These are phyloP conservation scores for Metaphire vulgaris DNA, from an alignment of 1,140 invertebrate genomes.

Conservation along the genomic window DNA sequence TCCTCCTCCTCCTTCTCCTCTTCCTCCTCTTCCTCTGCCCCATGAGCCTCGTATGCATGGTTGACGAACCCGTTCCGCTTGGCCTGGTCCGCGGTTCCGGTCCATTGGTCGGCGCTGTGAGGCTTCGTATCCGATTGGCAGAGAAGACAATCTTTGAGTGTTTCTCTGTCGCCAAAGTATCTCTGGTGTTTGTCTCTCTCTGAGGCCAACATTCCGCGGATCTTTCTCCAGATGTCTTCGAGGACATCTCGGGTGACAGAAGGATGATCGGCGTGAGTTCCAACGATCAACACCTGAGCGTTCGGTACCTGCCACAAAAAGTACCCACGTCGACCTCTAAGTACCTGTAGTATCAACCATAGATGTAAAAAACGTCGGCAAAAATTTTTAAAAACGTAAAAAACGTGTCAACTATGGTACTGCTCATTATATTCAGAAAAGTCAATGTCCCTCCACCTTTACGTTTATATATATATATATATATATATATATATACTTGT, in stretches of 20 bases:
- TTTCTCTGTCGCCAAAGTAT: conserved; percentile 16
- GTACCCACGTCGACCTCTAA: no score
- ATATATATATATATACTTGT: no score
- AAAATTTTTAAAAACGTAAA: no score
- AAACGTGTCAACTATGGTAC: no score
- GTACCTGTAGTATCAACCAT: no score
- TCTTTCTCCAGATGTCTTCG: conserved; percentile 27
- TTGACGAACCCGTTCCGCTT: conserved; percentile 16
- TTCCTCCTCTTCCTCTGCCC: background rate
- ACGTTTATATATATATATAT: no score
- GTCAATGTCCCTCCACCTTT: no score
- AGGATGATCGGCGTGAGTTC: conserved; percentile 30
- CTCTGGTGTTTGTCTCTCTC: conserved; percentile 16
- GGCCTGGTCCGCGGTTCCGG: background rate
- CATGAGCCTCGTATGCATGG: conserved; percentile 18
- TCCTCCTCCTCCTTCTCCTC: background rate
- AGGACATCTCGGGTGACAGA: conserved; percentile 20
- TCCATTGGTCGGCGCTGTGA: background rate
- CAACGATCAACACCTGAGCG: conserved; percentile 27
- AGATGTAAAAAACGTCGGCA: no score
- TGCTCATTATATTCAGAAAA: no score
- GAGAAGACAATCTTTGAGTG: conserved; percentile 21
- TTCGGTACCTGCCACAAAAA: conserved; percentile 13
- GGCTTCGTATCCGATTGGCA: conserved; percentile 23
- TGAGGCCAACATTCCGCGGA: conserved; percentile 11